A percentile compares a stretch with the other conserved stretches of the same genome.
These are phyloP conservation scores for Engystomops pustulosus DNA, from an alignment of 2,113 vertebrate genomes.

Conservation along the genomic window DNA sequence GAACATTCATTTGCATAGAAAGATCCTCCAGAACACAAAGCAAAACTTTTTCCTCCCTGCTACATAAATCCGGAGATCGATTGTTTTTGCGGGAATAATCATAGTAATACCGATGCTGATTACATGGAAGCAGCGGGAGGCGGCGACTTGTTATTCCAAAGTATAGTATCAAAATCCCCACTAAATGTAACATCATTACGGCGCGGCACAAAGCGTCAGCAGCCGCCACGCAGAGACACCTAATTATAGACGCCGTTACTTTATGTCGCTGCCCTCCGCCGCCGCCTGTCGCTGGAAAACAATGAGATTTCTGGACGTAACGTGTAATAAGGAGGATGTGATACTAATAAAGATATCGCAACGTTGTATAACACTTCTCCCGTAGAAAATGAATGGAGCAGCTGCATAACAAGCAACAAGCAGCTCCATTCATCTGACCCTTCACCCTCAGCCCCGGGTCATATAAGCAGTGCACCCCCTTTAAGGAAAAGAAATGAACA, in stretches of 20 bases:
- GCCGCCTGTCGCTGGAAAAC: not conserved
- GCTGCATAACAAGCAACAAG: too few species aligned
- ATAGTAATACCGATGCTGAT: slow-evolving; percentile 30
- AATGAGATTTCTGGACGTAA: not conserved
- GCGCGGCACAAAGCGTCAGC: not conserved
- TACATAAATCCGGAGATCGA: slow-evolving; percentile 10
- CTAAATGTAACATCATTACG: slow-evolving; percentile 33
- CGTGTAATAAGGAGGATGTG: not conserved
- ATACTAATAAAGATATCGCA: too few species aligned
- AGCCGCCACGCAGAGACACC: slow-evolving; percentile 1
- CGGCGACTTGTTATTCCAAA: slow-evolving; percentile 24
- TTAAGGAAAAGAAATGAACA: too few species aligned
- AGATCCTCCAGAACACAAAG: slow-evolving; percentile 23
- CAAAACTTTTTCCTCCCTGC: not conserved
- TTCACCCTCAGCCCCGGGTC: too few species aligned
- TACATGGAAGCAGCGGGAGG: slow-evolving; percentile 15
- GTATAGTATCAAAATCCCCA: slow-evolving; percentile 27
- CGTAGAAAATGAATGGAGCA: too few species aligned
- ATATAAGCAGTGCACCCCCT: too few species aligned
- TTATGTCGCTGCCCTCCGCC: not conserved
- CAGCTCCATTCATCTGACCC: too few species aligned
- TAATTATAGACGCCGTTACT: slow-evolving; percentile 3
- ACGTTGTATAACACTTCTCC: too few species aligned
- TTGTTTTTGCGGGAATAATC: slow-evolving; percentile 21
- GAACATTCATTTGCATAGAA: slow-evolving; percentile 35